A percentile compares a stretch with the other conserved stretches of the same genome.
These are phyloP conservation scores for Parotia lawesii DNA, from an alignment of 2,113 vertebrate genomes.

Conservation along the genomic window DNA sequence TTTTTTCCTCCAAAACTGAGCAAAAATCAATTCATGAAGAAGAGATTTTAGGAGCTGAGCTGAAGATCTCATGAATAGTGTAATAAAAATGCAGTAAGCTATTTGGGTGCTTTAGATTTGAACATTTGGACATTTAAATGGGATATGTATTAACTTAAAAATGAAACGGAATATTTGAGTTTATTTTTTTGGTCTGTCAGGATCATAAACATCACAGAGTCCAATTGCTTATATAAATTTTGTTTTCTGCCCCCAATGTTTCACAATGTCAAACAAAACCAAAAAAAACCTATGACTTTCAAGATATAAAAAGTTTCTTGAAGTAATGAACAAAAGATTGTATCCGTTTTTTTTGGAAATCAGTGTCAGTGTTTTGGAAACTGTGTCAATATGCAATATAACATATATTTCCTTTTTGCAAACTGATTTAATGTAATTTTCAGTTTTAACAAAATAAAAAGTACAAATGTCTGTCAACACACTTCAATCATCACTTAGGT, in stretches of 20 bases:
- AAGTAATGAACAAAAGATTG: not conserved
- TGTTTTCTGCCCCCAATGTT: not conserved
- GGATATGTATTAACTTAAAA: not conserved
- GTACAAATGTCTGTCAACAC: not conserved
- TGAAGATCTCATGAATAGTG: not conserved
- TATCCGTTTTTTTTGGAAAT: not conserved
- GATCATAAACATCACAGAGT: not conserved
- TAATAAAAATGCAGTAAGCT: not conserved
- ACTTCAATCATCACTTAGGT: not conserved
- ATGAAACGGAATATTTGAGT: not conserved
- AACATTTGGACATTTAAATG: not conserved
- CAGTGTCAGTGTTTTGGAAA: not conserved
- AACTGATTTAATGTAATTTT: not conserved
- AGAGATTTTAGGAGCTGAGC: not conserved
- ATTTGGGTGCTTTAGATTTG: not conserved
- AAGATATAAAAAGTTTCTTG: not conserved
- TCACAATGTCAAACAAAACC: not conserved
- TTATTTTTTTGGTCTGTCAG: not conserved
- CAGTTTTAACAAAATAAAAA: not conserved
- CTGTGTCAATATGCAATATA: not conserved
- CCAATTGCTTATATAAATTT: not conserved
- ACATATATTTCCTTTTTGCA: not conserved
- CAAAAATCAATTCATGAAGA: not conserved
- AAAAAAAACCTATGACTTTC: rapidly evolving
- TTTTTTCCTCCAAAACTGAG: not conserved